Conservation (phyloP, 2,113 vertebrate species). For the Penelope pileata region DNA sequence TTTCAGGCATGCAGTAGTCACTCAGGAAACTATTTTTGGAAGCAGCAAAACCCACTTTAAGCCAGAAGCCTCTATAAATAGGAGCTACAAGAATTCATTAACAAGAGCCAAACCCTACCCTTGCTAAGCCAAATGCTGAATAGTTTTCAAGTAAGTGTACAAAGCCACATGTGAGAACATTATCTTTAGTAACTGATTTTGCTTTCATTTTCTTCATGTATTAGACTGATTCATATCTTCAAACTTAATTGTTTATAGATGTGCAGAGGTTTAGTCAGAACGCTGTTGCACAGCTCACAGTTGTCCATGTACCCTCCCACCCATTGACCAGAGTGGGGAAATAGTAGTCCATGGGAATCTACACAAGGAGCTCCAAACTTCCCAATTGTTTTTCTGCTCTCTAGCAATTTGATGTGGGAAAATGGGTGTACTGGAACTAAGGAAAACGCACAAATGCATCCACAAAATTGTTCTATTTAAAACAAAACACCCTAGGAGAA, state of each 20-base stretch:
- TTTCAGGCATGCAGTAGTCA: slow-evolving; percentile 66
- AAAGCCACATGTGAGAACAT: background rate
- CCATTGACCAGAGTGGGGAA: background rate
- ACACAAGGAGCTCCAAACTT: background rate
- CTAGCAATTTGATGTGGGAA: background rate
- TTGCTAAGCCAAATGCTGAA: slow-evolving; percentile 26
- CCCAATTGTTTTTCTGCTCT: background rate
- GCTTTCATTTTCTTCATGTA: background rate
- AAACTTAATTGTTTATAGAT: background rate
- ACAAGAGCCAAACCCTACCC: slow-evolving; percentile 8
- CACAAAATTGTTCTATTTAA: background rate
- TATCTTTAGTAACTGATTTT: slow-evolving; percentile 7
- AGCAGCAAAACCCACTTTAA: slow-evolving; percentile 60
- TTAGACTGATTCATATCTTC: background rate
- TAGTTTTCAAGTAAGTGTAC: background rate
- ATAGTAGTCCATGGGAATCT: background rate
- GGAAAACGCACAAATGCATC: background rate
- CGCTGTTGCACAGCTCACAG: rapidly evolving
- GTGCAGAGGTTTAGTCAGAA: background rate
- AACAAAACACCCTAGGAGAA: background rate
- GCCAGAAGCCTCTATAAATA: slow-evolving; percentile 58
- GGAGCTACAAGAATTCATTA: slow-evolving; percentile 28
- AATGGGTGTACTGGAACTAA: background rate
- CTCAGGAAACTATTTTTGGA: slow-evolving; percentile 71
- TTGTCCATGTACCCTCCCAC: background rate